Conservation (phyloP, 2,888 invertebrate species). For the Odontothrips loti region DNA sequence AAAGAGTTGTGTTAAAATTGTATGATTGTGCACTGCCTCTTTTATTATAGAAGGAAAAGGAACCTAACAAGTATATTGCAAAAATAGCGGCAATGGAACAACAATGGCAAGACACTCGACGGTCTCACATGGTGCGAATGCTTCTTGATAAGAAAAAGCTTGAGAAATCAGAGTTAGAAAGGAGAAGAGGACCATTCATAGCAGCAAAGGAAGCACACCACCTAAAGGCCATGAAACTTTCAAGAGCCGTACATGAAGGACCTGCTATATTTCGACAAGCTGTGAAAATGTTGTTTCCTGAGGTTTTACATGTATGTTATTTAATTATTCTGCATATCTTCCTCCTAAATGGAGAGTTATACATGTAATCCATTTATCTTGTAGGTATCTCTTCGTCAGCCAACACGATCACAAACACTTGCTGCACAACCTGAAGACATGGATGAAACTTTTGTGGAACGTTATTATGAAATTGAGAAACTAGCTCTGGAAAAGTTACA, state of each 20-base stretch:
- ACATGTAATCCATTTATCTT: neutral
- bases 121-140: neutral
- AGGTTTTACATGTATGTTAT: neutral
- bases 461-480: neutral
- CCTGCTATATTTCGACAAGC: neutral
- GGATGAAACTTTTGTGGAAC: neutral
- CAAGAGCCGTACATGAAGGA: neutral
- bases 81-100: neutral
- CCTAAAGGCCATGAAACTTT: neutral
- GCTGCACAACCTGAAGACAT: neutral
- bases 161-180: neutral
- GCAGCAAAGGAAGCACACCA: neutral
- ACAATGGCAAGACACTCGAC: neutral
- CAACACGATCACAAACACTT: neutral
- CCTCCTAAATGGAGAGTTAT: neutral
- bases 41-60: neutral
- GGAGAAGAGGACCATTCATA: neutral
- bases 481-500: neutral
- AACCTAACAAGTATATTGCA: neutral
- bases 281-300: neutral
- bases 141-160: constrained; percentile 4
- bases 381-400: neutral
- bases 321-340: neutral
- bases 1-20: too few relatives aligned
- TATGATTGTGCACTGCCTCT: neutral